Base-by-base conservation (phyloP, 2,113 vertebrate genomes). In the Pituophis catenifer region DNA sequence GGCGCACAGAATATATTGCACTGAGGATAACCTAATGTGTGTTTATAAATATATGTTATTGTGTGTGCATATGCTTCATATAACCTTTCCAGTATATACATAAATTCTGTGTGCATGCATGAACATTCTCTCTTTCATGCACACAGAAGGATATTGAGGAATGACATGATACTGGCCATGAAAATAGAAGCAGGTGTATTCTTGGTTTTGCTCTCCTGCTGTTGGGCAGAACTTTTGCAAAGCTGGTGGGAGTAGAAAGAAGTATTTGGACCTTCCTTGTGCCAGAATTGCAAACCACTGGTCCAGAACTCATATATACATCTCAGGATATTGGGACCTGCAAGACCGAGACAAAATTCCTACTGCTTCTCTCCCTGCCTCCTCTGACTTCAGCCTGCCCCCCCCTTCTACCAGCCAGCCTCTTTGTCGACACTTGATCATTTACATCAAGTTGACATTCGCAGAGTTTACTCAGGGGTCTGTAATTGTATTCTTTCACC, bases 401-500 rank as follows among this genome's bases (percentile, higher is more conserved):
- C 93, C 87, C 93, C 95, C 93, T 94, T 59, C 94, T 94, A 88
- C 48, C 58, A 95, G 96, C 90, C 3, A 62, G 94, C 94, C 97
- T 96, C 96, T 98, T 98, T 98, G 98, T 98, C 98, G 97, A 98
- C 98, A 98, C 98, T 98, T 98, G 98, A 99, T 99, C 99, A 99
- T 99, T 99, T 99, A 99, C 99, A 99, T 99, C 98, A 98, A 98
- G 99, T 99, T 99, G 99, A 99, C 99, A 99, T 99, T 99, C 98
- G 98, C 97, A 98, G 98, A 99, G 99, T 99, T 99, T 99, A 99
- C 99, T 98, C 99, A 98, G 99, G 99, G 98, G 98, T 99, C 98
- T 99, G 99, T 99, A 99, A 99, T 99, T 99, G 99, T 99, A 99
- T 99, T 99, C 99, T 99, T 99, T 99, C 98, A 98, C 98, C 91